Evolutionary conservation across 2,888 invertebrate genomes (phyloP), one percentile per base, ranked within the genome.

Genomic region (Andrena marginata): DNA sequence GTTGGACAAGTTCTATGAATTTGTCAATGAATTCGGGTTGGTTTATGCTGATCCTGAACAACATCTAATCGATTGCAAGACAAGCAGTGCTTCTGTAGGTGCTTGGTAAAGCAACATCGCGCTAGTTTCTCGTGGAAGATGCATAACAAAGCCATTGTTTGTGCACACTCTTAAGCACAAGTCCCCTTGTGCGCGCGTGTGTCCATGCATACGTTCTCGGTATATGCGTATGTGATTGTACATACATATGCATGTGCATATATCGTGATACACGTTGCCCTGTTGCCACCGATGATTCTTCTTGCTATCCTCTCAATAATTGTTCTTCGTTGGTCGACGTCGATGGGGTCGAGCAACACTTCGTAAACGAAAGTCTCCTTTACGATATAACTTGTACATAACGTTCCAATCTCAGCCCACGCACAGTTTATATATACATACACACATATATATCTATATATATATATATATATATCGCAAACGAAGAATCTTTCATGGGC

Each of bases 31-130:
- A 92, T 97, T 97, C 94, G 96, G 96, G 95, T 96, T 98, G 93
- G 95, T 95, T 92, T 97, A 96, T 95, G 95, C 96, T 94, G 97
- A 96, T 95, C 94, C 95, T 92, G 95, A 96, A 95, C 96, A 96
- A 92, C 96, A 95, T 93, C 96, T 96, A 95, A 96, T 99, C 94
- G 98, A 99, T 97, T 98, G 98, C 96, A 99, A 98, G 96, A 96
- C 96, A 94, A 97, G 97, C 95, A 95, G 92, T 93, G 91, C 91
- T 91, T 92, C 90, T 90, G 85, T 94, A 91, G 92, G 92, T 91
- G 91, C 91, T 92, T 94, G 94, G 94, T 94, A 93, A 87, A 76
- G 78, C 80, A 68, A 78, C 70, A 69, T 48, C 77, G 51, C 48
- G 76, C 79, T 81, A 54, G 67, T 87, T 84, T 80, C 35, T 82